Base-by-base conservation (phyloP, 2,888 invertebrate genomes). In the Diadegma fenestrale region DNA sequence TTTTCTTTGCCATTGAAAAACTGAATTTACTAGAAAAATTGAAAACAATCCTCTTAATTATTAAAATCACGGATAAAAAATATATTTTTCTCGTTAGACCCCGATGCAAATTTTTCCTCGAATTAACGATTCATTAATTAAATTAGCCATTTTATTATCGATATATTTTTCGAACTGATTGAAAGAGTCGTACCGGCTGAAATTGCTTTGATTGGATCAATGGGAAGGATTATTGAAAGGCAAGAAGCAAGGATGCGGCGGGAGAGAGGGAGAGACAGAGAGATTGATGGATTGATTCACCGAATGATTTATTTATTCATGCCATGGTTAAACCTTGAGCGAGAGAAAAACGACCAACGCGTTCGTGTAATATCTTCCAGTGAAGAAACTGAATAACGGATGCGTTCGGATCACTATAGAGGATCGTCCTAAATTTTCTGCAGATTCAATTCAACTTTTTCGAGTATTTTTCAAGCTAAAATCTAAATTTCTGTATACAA, bases 241-340 rank as follows among this genome's bases (percentile, higher is more conserved):
- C 30, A 17, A 22, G 61, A 17, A 30, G 61, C 75, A 84, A 75
- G 63, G 63, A 58, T 75, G 41, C 37, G 45, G 43, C 61, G 45
- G 48, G 58, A 66, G 43, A 37, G 72, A 73, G 33, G 33, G 33
- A 43, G n/a, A 48, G 69, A 48, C n/a, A 69, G n/a, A 48, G 33
- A 22, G 54, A 26, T 12, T 22, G 54, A 58, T 48, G 45, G 45
- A 48, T 58, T 22, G 54, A 26, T 58, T 12, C 22, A 58, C 14
- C 14, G 54, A 58, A 58, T 58, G 54, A 58, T 58, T 58, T 58
- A 58, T 58, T 58, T 58, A 58, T 58, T 58, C 26, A 58, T 58
- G 54, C 54, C 54, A 58, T 26, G 54, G 54, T 58, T 58, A 58
- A 58, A 26, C 54, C 54, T 58, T 58, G 54, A 58, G 54, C 14